phyloP scores from a whole-genome alignment of 2,113 vertebrate species.

The Puntigrus tetrazona region DNA sequence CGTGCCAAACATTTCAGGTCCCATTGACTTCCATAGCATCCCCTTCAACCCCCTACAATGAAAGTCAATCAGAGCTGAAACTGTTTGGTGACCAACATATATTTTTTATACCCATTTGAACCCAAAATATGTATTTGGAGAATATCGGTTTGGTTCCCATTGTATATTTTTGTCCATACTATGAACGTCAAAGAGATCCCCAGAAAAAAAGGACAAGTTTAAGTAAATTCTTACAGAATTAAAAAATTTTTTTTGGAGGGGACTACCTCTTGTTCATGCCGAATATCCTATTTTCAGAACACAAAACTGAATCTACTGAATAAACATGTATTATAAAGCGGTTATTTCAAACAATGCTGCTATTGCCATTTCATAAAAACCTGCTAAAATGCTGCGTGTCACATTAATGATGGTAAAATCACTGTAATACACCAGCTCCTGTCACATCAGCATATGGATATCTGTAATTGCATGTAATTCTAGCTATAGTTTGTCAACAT shows the following conservation, averaged over 20 bases:
- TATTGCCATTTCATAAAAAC: neutral
- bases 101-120: no score
- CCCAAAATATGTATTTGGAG: no score
- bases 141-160: no score
- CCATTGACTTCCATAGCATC: no score
- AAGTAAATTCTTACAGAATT: neutral
- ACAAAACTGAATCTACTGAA: neutral
- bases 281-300: neutral
- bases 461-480: conserved; percentile 20
- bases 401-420: neutral
- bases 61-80: no score
- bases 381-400: neutral
- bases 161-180: no score
- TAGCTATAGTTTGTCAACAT: conserved; percentile 14
- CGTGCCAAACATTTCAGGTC: no score
- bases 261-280: neutral
- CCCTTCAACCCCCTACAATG: no score
- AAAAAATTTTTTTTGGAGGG: neutral
- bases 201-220: neutral
- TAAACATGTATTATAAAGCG: neutral
- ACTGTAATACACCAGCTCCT: neutral
- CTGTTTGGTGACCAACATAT: no score
- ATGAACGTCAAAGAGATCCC: no score
- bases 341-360: neutral
- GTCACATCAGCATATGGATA: conserved; percentile 17